Evolutionary conservation across 2,797 vertebrate genomes (phyloP).

Genomic region (Artibeus lituratus): DNA sequence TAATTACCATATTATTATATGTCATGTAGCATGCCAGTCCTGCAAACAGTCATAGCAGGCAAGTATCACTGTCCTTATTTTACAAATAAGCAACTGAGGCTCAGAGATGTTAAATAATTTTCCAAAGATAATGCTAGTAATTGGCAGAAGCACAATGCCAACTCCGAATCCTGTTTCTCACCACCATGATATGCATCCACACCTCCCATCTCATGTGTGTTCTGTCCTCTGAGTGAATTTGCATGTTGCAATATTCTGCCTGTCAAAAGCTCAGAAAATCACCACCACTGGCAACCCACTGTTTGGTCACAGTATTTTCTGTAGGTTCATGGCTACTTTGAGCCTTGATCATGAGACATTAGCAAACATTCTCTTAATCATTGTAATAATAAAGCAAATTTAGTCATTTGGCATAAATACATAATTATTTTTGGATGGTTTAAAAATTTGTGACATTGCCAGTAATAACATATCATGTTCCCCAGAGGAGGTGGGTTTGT

Average conservation of each 20-base stretch:
- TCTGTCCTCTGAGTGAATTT: not conserved
- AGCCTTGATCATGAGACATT: constrained; percentile 51
- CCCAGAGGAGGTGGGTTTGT: constrained; percentile 75
- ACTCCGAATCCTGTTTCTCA: not conserved
- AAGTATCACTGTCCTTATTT: constrained; percentile 5
- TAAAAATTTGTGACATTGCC: constrained; percentile 75
- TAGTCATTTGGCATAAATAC: constrained; percentile 70
- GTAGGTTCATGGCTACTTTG: constrained; percentile 29
- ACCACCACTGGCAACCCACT: not conserved
- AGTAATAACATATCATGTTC: constrained; percentile 79
- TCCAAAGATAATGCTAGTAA: not conserved
- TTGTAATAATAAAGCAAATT: constrained; percentile 46
- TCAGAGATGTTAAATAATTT: constrained; percentile 44
- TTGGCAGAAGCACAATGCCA: not conserved
- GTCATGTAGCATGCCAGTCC: not conserved
- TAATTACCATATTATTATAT: not conserved
- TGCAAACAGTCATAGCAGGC: not conserved
- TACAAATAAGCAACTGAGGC: not conserved
- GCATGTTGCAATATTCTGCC: not conserved
- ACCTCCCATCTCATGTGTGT: not conserved
- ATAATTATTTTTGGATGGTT: constrained; percentile 80
- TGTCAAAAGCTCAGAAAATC: constrained; percentile 4
- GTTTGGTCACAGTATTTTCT: constrained; percentile 25
- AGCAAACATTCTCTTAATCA: constrained; percentile 64
- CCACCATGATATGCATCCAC: not conserved